Evolutionary conservation across 2,888 invertebrate species (phyloP), one percentile per base, ranked within the genome.

Genomic region (Noctua pronuba): DNA sequence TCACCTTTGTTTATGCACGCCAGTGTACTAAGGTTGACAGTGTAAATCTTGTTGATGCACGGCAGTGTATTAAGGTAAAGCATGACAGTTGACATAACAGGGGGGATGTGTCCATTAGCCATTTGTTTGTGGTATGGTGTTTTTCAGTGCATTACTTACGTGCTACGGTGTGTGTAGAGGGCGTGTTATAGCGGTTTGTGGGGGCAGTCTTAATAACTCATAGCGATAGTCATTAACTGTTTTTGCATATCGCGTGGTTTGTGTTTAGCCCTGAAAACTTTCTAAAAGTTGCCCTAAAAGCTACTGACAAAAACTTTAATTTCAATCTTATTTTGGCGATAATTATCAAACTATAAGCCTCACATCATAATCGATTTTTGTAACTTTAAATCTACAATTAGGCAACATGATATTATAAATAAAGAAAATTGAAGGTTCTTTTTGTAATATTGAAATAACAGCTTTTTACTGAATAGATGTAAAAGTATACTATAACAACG

Each of bases 1-100:
- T 88, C 87, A 86, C 79, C 79, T 52, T 55, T 71, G 70, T 68
- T 77, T 66, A 83, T 79, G 79, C 73, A 75, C 67, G 62, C 44
- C 21, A 44, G 73, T 79, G 75, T 76, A 67, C 21, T 69, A 38
- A 31, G 58, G 28, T 65, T 24, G 31, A 6, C 55, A 62, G 35
- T 52, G 44, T 71, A 68, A 41, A 52, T n/a, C n/a, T 31, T 67
- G 62, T 18, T 18, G n/a, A 41, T 41, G 41, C 41, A 65, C 41
- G 65, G 6, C n/a, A 41, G 41, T 65, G 65, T 65, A n/a, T 1
- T 38, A 65, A 65, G 41, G 64, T 75, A 64, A 35, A 52, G 24
- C 28, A 44, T 67, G 66, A 62, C 46, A 68, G 60, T 58, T 46
- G 21, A 60, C 41, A 49, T 21, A 28, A 38, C 7, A 58, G 52